A percentile compares a stretch with the other conserved stretches of the same genome.
phyloP scores from a whole-genome alignment of 2,888 invertebrate species.

The Parascotia fuliginaria region DNA sequence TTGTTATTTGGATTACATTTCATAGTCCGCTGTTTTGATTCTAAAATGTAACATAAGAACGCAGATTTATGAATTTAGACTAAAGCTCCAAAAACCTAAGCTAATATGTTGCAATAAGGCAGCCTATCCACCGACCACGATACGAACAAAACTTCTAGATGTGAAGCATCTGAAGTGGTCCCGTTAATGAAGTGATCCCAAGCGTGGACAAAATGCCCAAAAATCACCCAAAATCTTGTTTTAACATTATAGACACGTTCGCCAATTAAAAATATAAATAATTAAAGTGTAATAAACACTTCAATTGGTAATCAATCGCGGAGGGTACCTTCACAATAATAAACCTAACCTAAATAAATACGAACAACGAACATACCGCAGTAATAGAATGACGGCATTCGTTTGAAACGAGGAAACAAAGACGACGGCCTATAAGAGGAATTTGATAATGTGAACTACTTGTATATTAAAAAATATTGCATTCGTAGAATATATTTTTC shows the following conservation, averaged over 20 bases:
- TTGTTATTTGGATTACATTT: not conserved
- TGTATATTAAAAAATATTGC: not conserved
- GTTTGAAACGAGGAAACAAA: slow-evolving; percentile 41
- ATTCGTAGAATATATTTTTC: not conserved
- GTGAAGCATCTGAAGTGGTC: slow-evolving; percentile 13
- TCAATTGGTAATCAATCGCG: slow-evolving; percentile 39
- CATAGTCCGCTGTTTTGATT: not conserved
- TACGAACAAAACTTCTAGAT: slow-evolving; percentile 4
- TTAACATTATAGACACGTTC: slow-evolving; percentile 13
- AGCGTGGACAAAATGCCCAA: slow-evolving; percentile 13
- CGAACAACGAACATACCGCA: slow-evolving; percentile 33
- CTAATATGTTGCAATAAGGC: slow-evolving; percentile 2
- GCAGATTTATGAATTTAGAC: not conserved
- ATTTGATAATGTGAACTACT: slow-evolving; percentile 21
- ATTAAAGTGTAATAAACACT: slow-evolving; percentile 41
- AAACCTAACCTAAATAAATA: slow-evolving; percentile 52
- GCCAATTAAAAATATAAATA: slow-evolving; percentile 26
- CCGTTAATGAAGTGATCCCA: slow-evolving; percentile 4
- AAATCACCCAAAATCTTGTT: slow-evolving; percentile 9
- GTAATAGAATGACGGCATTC: slow-evolving; percentile 30
- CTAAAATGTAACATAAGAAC: slow-evolving; percentile 1
- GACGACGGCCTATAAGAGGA: slow-evolving; percentile 23
- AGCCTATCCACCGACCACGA: slow-evolving; percentile 4
- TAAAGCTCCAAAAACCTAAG: slow-evolving; percentile 6
- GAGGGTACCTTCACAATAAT: slow-evolving; percentile 47